Evolutionary conservation across 92 coral and sea anemone genomes (phyloP).

Genomic region (Epizoanthus scotinus): DNA sequence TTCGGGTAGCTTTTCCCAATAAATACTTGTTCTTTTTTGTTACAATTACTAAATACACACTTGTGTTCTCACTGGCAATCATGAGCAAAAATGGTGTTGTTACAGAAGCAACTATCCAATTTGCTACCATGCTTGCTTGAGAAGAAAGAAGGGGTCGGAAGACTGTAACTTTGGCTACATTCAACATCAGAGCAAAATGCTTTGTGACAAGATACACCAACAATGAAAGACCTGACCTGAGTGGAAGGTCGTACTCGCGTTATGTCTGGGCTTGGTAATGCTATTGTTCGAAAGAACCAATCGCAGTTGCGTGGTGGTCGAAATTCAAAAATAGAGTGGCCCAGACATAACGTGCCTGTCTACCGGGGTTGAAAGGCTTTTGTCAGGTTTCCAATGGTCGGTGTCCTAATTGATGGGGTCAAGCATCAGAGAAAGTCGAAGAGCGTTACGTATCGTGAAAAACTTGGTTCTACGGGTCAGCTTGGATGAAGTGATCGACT

Average conservation of each 20-base stretch:
- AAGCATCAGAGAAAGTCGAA: too few relatives aligned
- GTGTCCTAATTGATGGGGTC: too few relatives aligned
- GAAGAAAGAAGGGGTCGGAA: not conserved
- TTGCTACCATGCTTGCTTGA: not conserved
- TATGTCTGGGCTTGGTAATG: too few relatives aligned
- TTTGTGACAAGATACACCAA: not conserved
- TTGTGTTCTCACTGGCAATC: not conserved
- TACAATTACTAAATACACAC: not conserved
- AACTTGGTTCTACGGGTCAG: too few relatives aligned
- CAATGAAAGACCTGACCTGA: not conserved
- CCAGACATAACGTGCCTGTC: too few relatives aligned
- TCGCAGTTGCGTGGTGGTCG: too few relatives aligned
- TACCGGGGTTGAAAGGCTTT: too few relatives aligned
- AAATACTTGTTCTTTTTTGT: not conserved
- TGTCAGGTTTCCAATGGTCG: too few relatives aligned
- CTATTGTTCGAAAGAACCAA: too few relatives aligned
- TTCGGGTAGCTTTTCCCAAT: not conserved
- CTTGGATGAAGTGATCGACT: too few relatives aligned
- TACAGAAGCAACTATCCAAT: not conserved
- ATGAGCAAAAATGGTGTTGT: not conserved
- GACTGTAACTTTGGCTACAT: not conserved
- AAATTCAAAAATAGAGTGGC: too few relatives aligned
- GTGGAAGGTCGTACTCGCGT: not conserved
- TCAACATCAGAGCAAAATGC: not conserved
- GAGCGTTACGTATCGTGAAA: too few relatives aligned